These are phyloP conservation scores for Capra hircus DNA, from an alignment of 2,113 vertebrate genomes.

Conservation along the genomic window DNA sequence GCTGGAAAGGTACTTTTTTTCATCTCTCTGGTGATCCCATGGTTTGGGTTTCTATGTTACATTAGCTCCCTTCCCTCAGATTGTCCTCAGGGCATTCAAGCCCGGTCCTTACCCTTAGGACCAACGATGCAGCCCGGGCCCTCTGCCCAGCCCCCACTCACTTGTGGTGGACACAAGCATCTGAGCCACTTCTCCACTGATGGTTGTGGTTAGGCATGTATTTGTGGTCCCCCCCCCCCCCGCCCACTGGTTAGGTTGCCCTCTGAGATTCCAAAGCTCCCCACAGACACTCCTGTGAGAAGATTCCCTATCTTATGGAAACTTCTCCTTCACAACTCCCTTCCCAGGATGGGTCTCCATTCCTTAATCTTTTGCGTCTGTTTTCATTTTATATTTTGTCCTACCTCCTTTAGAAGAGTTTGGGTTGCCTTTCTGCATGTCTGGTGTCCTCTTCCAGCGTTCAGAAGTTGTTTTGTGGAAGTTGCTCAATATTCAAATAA, in stretches of 20 bases:
- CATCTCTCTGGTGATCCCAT: not conserved
- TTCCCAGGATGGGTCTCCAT: not conserved
- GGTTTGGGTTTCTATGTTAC: not conserved
- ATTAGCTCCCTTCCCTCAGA: not conserved
- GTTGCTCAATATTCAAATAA: not conserved
- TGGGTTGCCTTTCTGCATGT: not conserved
- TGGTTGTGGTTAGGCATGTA: not conserved
- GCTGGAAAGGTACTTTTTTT: not conserved
- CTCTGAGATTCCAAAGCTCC: not conserved
- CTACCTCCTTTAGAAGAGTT: not conserved
- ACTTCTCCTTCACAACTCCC: not conserved
- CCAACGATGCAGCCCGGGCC: not conserved
- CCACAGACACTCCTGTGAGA: not conserved
- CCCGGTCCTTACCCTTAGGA: not conserved
- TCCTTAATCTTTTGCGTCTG: not conserved
- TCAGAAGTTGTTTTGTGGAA: not conserved
- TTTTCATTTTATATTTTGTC: not conserved
- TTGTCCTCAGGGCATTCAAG: not conserved
- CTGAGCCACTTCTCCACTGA: not conserved
- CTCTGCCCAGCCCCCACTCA: not conserved
- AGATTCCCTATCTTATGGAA: not conserved
- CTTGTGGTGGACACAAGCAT: not conserved
- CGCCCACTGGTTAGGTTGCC: too few species aligned
- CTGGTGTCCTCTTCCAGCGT: not conserved
- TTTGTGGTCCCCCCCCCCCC: too few species aligned